Percentiles rank a stretch among this genome's conserved stretches.
These are phyloP conservation scores for Eublepharis macularius DNA, from an alignment of 2,113 vertebrate genomes.

Conservation along the genomic window DNA sequence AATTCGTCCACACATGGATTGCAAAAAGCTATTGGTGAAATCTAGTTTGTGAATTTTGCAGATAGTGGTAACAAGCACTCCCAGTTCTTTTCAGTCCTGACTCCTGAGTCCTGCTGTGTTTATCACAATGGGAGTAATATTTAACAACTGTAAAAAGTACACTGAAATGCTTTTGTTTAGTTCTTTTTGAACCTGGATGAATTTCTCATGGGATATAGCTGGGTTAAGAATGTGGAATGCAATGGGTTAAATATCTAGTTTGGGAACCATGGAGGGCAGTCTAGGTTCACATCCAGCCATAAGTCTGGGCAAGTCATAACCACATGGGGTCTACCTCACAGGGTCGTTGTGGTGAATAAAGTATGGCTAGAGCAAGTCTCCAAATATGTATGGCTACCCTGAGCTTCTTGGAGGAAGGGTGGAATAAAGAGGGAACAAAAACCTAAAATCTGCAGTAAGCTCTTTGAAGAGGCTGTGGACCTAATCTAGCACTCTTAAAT, in stretches of 20 bases:
- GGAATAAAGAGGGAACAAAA: not conserved
- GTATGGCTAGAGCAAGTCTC: too few species aligned
- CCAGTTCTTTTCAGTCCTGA: not conserved
- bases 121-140: not conserved
- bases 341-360: not conserved
- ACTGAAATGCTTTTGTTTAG: not conserved
- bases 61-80: conserved; percentile 10
- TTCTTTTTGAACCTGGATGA: not conserved
- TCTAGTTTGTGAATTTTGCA: conserved; percentile 22
- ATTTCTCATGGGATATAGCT: not conserved
- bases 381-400: too few species aligned
- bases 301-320: not conserved
- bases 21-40: conserved; percentile 29
- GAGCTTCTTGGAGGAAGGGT: not conserved
- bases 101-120: conserved; percentile 10
- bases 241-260: not conserved
- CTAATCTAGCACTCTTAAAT: not conserved
- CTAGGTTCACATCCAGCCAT: not conserved
- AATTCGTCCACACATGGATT: not conserved
- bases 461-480: not conserved
- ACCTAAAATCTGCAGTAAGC: not conserved
- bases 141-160: not conserved
- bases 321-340: not conserved
- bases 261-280: not conserved
- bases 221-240: not conserved